phyloP scores from a whole-genome alignment of 2,797 vertebrate species.

The Pitangus sulphuratus region DNA sequence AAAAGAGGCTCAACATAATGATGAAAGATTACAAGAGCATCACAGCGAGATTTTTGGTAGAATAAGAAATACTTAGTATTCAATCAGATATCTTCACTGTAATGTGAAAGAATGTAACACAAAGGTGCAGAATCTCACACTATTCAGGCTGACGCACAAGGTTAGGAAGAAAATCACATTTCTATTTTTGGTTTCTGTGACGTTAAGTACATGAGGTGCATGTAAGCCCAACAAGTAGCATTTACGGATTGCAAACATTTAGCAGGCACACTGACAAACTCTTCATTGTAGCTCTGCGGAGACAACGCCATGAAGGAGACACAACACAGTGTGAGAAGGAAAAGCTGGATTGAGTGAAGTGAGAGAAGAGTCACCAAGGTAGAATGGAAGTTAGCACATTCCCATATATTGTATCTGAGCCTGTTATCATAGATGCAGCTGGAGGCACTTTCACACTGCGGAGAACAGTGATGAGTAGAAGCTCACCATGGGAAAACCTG shows the following conservation, averaged over 20 bases:
- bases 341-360: neutral
- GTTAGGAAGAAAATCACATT: constrained; percentile 36
- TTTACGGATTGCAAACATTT: neutral
- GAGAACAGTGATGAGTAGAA: neutral
- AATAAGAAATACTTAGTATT: neutral
- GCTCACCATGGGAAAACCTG: neutral
- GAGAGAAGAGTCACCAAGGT: neutral
- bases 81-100: neutral
- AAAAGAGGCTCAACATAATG: neutral
- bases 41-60: neutral
- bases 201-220: neutral
- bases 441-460: neutral
- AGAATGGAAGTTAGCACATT: neutral
- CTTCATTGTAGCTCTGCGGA: neutral
- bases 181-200: constrained; percentile 47
- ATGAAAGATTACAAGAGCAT: neutral
- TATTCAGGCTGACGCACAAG: neutral
- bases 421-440: neutral
- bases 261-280: neutral
- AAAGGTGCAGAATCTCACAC: neutral
- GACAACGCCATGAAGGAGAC: neutral
- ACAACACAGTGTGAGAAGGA: neutral
- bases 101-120: neutral
- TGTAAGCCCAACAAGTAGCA: neutral
- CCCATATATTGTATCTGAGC: neutral